Conservation (phyloP, 2,888 invertebrate genomes). For the Sceliomorpha sp. region DNA sequence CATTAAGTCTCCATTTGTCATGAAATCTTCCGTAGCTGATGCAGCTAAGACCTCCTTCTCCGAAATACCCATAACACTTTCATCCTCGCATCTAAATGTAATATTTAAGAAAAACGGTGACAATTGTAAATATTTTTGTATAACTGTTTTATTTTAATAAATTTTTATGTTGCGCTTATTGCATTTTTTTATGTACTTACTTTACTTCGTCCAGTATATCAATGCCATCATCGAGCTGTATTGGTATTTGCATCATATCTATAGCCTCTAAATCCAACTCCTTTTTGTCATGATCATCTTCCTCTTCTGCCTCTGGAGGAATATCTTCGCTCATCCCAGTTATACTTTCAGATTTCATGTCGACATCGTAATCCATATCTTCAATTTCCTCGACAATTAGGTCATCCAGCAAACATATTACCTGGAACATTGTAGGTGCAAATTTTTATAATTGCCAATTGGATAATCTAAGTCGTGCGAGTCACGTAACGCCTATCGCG, state of each 20-base stretch:
- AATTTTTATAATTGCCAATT: too few species aligned
- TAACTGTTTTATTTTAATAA: too few species aligned
- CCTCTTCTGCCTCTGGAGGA: conserved; percentile 67
- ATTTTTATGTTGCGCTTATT: not conserved
- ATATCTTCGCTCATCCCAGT: conserved; percentile 60
- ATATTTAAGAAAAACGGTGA: too few species aligned
- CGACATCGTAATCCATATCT: conserved; percentile 71
- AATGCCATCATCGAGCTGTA: conserved; percentile 86
- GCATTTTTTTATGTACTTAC: conserved; percentile 61
- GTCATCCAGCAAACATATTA: too few species aligned
- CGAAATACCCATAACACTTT: conserved; percentile 70
- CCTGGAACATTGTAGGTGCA: too few species aligned
- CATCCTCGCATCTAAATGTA: conserved; percentile 68
- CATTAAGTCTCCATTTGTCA: conserved; percentile 82
- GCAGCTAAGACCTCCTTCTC: conserved; percentile 69
- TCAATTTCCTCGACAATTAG: conserved; percentile 76
- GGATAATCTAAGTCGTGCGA: conserved; percentile 22
- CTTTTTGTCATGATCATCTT: conserved; percentile 72
- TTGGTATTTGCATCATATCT: conserved; percentile 89
- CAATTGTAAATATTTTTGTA: too few species aligned
- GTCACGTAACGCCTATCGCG: conserved; percentile 34
- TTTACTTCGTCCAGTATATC: conserved; percentile 82
- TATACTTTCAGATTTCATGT: conserved; percentile 67
- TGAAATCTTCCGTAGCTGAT: conserved; percentile 63
- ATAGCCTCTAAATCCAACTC: conserved; percentile 83